These are phyloP conservation scores for Pseudomugil gertrudae DNA, from an alignment of 2,797 vertebrate species.

Conservation along the genomic window DNA sequence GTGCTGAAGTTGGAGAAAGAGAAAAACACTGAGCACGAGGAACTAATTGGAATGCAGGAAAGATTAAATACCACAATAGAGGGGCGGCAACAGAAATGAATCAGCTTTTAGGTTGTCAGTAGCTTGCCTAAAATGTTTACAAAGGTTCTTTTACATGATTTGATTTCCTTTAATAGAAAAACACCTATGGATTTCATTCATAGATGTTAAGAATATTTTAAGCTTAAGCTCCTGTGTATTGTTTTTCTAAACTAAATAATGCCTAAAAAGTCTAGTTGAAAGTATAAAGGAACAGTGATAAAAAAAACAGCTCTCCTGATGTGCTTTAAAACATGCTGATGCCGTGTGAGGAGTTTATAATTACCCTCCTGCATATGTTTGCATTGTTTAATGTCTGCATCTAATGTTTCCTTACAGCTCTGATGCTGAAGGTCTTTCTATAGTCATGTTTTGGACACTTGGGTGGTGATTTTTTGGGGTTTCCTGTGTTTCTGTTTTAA, in stretches of 20 bases:
- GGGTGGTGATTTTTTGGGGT: no score
- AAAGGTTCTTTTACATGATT: background rate
- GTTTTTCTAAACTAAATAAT: background rate
- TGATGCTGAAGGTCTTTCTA: background rate
- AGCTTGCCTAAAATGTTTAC: background rate
- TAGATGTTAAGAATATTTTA: background rate
- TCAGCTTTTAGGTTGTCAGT: background rate
- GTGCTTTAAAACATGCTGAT: background rate
- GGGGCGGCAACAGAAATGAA: background rate
- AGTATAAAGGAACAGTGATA: background rate
- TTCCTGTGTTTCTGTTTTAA: no score
- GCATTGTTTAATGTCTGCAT: background rate
- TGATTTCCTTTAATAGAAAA: background rate
- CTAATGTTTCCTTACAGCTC: background rate
- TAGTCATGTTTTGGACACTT: no score
- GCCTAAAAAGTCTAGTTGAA: background rate
- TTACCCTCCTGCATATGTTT: background rate
- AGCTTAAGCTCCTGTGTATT: no score
- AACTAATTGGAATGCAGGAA: conserved; percentile 33
- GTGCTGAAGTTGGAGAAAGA: conserved; percentile 20
- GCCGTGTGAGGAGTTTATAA: background rate
- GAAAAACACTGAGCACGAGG: conserved; percentile 6
- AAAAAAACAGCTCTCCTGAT: background rate
- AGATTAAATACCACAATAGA: conserved; percentile 18
- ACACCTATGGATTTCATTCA: background rate